phyloP scores from a whole-genome alignment of 2,113 vertebrate species.

The Ellobius talpinus region DNA sequence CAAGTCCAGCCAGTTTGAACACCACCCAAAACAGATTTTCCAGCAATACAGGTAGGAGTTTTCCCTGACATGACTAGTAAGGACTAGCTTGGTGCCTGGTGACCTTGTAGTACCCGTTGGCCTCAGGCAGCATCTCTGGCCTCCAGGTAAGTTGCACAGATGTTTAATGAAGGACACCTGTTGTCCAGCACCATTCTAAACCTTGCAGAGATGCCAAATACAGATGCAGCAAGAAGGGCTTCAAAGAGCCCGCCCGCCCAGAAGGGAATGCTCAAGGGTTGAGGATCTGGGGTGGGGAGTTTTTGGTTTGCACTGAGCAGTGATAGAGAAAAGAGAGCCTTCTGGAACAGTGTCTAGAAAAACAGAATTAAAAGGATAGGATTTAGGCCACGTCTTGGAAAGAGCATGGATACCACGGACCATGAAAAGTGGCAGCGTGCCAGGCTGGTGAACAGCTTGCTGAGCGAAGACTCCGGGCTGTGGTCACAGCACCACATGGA shows the following conservation, averaged over 20 bases:
- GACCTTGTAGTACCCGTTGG: background rate
- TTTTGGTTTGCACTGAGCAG: background rate
- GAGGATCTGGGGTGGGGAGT: background rate
- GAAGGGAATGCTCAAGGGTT: background rate
- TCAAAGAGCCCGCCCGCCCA: background rate
- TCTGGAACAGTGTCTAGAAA: background rate
- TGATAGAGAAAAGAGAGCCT: background rate
- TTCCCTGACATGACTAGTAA: background rate
- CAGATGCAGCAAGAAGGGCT: background rate
- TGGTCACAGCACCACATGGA: background rate
- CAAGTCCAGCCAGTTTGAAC: background rate
- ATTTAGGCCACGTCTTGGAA: background rate
- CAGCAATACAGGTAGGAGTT: background rate
- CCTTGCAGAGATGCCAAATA: background rate
- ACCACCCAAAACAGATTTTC: constrained; percentile 7
- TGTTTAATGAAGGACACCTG: background rate
- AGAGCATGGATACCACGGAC: background rate
- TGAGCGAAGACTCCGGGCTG: background rate
- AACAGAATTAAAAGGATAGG: background rate
- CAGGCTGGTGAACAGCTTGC: background rate
- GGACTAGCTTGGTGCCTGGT: background rate
- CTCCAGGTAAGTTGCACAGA: background rate
- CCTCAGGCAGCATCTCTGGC: background rate
- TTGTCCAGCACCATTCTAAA: background rate
- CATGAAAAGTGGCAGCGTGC: background rate